Base-by-base conservation (phyloP, 2,113 vertebrate genomes). In the Melanotaenia duboulayi region DNA sequence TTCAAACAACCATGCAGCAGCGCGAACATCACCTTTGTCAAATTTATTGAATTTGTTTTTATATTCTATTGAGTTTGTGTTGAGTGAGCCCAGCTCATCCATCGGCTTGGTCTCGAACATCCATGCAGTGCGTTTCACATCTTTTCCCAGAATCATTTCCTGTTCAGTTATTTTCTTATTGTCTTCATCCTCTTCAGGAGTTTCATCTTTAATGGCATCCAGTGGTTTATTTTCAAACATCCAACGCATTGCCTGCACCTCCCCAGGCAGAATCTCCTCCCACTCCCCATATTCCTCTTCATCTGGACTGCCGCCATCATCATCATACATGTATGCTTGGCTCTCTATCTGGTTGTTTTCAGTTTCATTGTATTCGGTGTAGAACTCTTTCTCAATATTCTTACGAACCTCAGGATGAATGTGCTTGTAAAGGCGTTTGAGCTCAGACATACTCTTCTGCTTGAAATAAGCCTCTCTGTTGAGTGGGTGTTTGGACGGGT, bases 41-140 rank as follows among this genome's bases (percentile, higher is more conserved):
- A 94, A 68, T 67, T 95, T 94, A 55, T 94, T 94, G 64, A 90
- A 92, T 78, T 94, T 94, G 60, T 92, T 91, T 58, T 66, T 87
- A 37, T 80, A 89, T 83, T 91, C 90, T 71, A 82, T 61, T 4
- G 77, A 90, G 32, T 44, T 79, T 20, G 77, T 67, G 59, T 90
- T 85, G 76, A 65, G 74, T 46, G 82, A 59, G 2, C 83, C 60
- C n/a, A 95, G 71, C 11, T 68, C 54, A 64, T 94, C 95, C 10
- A 94, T 94, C 11, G 94, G 91, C 49, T 96, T 94, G 1, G 89
- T 95, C 93, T 97, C 96, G 93, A 98, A 96, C 95, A 96, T 95
- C 93, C 95, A 96, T 7, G 94, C 92, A 23, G 93, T 94, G 14
- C 92, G 94, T 63, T 93, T 95, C 58, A 95, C 94, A 64, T 96